Conservation (phyloP, 2,888 invertebrate species). For the Campopleginae sp. region DNA sequence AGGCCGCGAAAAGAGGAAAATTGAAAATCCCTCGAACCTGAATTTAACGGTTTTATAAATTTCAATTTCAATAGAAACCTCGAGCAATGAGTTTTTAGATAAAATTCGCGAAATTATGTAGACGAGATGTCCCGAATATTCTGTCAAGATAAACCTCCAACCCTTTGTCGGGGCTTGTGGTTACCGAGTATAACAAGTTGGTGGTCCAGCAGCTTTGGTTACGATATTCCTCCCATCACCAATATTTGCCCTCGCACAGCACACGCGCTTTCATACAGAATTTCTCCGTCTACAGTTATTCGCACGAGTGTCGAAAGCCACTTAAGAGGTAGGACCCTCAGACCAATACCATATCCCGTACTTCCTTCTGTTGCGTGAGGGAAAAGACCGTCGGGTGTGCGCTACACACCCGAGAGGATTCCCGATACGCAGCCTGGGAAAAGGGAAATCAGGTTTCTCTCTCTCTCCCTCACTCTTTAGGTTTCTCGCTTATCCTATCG, state of each 20-base stretch:
- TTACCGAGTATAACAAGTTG: slow-evolving; percentile 40
- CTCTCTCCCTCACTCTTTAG: slow-evolving; percentile 8
- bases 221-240: slow-evolving; percentile 40
- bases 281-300: slow-evolving; percentile 74
- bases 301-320: slow-evolving; percentile 75
- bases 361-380: slow-evolving; percentile 27
- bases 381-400: slow-evolving; percentile 53
- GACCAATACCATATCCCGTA: slow-evolving; percentile 39
- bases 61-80: neutral
- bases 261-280: slow-evolving; percentile 32
- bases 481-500: slow-evolving; percentile 77
- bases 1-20: neutral
- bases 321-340: slow-evolving; percentile 41
- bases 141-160: neutral
- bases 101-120: slow-evolving; percentile 29
- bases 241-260: slow-evolving; percentile 16
- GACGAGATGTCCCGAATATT: slow-evolving; percentile 37
- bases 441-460: slow-evolving; percentile 39
- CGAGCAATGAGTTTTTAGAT: neutral
- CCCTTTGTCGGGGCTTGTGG: slow-evolving; percentile 22
- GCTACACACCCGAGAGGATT: slow-evolving; percentile 65
- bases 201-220: slow-evolving; percentile 43
- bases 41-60: neutral
- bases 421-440: slow-evolving; percentile 35
- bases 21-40: neutral